Evolutionary conservation across 2,113 vertebrate species (phyloP).

Genomic region (Aphyosemion australe): DNA sequence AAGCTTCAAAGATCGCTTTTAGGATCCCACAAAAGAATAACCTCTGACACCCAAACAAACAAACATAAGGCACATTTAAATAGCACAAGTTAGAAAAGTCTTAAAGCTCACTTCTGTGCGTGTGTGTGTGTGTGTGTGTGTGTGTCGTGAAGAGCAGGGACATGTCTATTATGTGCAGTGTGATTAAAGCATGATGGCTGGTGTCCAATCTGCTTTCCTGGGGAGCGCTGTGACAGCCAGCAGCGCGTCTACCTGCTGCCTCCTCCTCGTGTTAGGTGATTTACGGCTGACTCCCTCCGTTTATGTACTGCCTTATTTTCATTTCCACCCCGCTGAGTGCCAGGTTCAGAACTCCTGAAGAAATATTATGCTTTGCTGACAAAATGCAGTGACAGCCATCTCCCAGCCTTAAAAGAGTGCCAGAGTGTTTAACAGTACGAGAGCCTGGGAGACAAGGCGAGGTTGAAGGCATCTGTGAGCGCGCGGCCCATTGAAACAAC

Average conservation of each 20-base stretch:
- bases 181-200: constrained; percentile 83
- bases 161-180: constrained; percentile 76
- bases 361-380: constrained; percentile 87
- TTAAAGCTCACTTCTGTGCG: constrained; percentile 61
- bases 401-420: constrained; percentile 76
- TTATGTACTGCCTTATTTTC: constrained; percentile 82
- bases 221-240: constrained; percentile 77
- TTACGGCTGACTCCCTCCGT: constrained; percentile 81
- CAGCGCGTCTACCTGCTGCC: constrained; percentile 79
- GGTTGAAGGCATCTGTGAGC: constrained; percentile 79
- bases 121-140: constrained; percentile 53
- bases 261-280: constrained; percentile 79
- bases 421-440: constrained; percentile 80
- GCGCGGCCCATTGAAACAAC: constrained; percentile 67
- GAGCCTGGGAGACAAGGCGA: constrained; percentile 77
- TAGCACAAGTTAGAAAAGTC: constrained; percentile 75
- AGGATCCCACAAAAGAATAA: constrained; percentile 80
- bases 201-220: constrained; percentile 80
- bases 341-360: constrained; percentile 85
- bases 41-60: constrained; percentile 80
- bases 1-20: constrained; percentile 79
- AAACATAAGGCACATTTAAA: constrained; percentile 80
- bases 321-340: constrained; percentile 83
- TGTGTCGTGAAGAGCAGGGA: constrained; percentile 71
- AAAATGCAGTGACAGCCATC: constrained; percentile 87